Base-by-base conservation (phyloP, 2,888 invertebrate species). In the Rhaphigaster nebulosa region DNA sequence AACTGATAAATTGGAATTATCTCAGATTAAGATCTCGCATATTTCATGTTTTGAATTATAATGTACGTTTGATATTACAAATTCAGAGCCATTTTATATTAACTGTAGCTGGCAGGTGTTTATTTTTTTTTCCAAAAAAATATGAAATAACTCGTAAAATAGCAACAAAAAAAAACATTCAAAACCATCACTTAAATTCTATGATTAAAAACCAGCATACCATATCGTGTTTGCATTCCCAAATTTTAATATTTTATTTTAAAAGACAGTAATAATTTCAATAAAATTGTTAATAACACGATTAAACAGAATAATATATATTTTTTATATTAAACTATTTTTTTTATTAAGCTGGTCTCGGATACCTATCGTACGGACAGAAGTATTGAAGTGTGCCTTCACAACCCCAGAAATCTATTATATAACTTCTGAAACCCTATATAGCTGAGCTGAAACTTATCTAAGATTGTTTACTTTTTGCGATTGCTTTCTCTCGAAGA, bases 391-490 rank as follows among this genome's bases (percentile, higher is more conserved):
- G n/a, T n/a, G n/a, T n/a, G n/a, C n/a, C n/a, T n/a, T n/a, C n/a
- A n/a, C n/a, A n/a, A n/a, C 29, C 29, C 65, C 26, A 65, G 29
- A 65, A 29, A 34, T 70, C 15, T 4, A 20, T 70, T 70, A 70
- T 20, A 70, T 70, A 70, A 70, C 70, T 29, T 29, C 65, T 34
- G 70, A 70, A 70, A 70, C 70, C 70, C 6, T 70, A 70, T 20
- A 70, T 8, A 34, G 70, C 34, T 70, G 18, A 70, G 70, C 34
- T 70, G 34, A 70, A 34, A 70, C 70, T 70, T 70, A 70, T 70
- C 70, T 70, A 70, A 70, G 70, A 70, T 70, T 70, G 34, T 70
- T 70, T 70, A 65, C 65, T 20, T 70, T 34, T 70, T 34, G 70
- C 29, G 6, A 70, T 70, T 70, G 13, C 70, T 70, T 70, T 70